Evolutionary conservation across 2,888 invertebrate species (phyloP), one percentile per base, ranked within the genome.

Genomic region (Empis livida): DNA sequence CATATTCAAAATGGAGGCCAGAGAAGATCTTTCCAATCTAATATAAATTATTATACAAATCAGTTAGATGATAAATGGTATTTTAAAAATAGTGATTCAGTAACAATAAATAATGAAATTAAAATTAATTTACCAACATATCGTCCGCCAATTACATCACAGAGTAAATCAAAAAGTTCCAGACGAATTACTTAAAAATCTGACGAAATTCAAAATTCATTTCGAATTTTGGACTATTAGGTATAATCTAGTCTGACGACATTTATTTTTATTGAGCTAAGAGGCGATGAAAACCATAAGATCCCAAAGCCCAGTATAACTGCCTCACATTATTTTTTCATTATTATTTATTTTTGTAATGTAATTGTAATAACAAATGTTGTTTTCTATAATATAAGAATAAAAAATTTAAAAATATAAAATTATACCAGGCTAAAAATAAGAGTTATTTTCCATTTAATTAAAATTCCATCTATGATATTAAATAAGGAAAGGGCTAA

Each of bases 51-150:
- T 41, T 41, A 6, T 14, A 20, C 11, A 10, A 40, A n/a, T 13
- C 8, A n/a, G 3, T n/a, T 14, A 2, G 16, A 23, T 8, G 14
- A 39, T 14, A 27, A 38, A 40, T 31, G 40, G 32, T 3, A n/a
- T 23, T 42, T n/a, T n/a, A 10, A 20, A n/a, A 27, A 27, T n/a
- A 20, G 32, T 16, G 16, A 32, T 43, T 16, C 27, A 31, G 5
- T 31, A 5, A 16, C 31, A 30, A 42, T 11, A 32, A 32, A 27
- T 13, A 35, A 44, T 3, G 40, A 30, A 39, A 42, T 10, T 20
- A 14, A 35, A 23, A 75, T 78, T n/a, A 75, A 78, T 53, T 59
- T 78, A 52, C 78, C 78, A 11, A 78, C 78, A 2, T 78, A 75
- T 57, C 61, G 72, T 27, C 78, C 78, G 16, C 59, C 62, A 5